Evolutionary conservation across 2,888 invertebrate species (phyloP).

Genomic region (Gnatocerus cornutus): DNA sequence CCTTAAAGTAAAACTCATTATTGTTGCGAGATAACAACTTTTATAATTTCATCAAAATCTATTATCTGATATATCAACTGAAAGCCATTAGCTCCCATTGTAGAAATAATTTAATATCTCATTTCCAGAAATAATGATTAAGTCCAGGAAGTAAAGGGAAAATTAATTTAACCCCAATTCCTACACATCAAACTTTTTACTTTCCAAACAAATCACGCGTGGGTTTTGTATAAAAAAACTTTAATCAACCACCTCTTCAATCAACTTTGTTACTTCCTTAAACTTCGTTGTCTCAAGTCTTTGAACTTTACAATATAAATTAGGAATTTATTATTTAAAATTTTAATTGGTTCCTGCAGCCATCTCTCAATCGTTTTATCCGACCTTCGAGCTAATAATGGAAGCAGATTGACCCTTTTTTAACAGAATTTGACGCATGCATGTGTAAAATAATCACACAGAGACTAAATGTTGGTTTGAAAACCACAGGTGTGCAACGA

Average conservation of each 20-base stretch:
- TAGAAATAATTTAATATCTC: conserved; percentile 39
- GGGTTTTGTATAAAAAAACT: neutral
- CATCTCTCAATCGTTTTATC: neutral
- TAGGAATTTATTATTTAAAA: neutral
- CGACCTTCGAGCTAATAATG: conserved; percentile 15
- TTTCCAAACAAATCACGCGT: neutral
- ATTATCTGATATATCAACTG: conserved; percentile 51
- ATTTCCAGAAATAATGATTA: conserved; percentile 23
- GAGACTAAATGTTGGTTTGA: conserved; percentile 15
- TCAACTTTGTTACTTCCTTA: too few species aligned
- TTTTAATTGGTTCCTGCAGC: neutral
- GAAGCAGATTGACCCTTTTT: conserved; percentile 9
- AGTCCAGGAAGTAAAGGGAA: conserved; percentile 9
- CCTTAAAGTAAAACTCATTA: conserved; percentile 45
- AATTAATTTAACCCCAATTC: conserved; percentile 6
- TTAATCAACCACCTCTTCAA: neutral
- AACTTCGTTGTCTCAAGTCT: too few species aligned
- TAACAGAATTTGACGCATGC: conserved; percentile 13
- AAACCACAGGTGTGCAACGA: conserved; percentile 23
- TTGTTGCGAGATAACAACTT: conserved; percentile 44
- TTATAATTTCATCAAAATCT: conserved; percentile 53
- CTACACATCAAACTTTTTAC: neutral
- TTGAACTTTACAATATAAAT: too few species aligned
- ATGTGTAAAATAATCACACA: conserved; percentile 29
- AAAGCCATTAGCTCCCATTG: conserved; percentile 39